Base-by-base conservation (phyloP, 23 tunicate species). In the Styela clava region DNA sequence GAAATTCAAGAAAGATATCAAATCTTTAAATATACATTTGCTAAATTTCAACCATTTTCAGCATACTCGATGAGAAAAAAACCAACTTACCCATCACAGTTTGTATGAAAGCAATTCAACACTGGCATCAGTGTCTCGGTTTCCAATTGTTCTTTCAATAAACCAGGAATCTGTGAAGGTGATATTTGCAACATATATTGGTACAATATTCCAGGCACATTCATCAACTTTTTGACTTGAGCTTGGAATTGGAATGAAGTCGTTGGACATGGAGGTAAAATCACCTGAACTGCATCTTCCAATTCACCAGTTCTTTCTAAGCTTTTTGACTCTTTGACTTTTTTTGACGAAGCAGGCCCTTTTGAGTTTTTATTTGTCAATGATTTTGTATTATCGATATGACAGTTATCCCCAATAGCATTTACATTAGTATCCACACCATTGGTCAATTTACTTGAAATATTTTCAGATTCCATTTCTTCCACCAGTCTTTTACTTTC, bases 201-300 rank as follows among this genome's bases (percentile, higher is more conserved):
- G 28, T 32, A 69, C 5, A 86, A 69, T 16, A 26, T 44, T 24
- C 33, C 23, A 1, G 70, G 31, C 31, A 63, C 32, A 2, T 61
- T 2, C 33, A 68, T 19, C 34, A 86, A 34, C 31, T 69, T 78
- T 64, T 82, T 67, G 18, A 91, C 78, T 33, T 85, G 85, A 25
- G 97, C 90, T 64, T 91, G 97, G 27, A 91, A 83, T 62, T 91
- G 97, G 73, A 81, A 91, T 37, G 86, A 91, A 30, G 97, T 91
- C 9, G 81, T 33, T 1, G 97, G 90, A 33, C 78, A 33, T 22
- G 84, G 70, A 31, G 90, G 97, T 31, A 76, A 25, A 16, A n/a
- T n/a, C n/a, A n/a, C n/a, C n/a, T n/a, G n/a, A n/a, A n/a, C n/a
- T n/a, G n/a, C 64, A 21, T 21, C 64, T 61, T 61, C 21, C 64